Base-by-base conservation (phyloP, 2,113 vertebrate species). In the Entomyzon cyanotis region DNA sequence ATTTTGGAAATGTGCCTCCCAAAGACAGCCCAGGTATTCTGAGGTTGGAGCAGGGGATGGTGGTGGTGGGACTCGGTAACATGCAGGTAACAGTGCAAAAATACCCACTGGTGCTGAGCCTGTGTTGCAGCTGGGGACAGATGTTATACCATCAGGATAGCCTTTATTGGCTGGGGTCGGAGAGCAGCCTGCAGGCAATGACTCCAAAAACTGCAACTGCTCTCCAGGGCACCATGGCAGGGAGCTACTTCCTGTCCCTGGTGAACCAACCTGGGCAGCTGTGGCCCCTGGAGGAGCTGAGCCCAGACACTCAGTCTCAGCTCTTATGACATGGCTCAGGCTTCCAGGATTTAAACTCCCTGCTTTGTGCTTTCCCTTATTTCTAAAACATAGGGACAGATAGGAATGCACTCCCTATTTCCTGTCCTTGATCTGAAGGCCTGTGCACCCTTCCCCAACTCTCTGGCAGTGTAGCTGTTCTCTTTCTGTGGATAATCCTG, bases 51-150 rank as follows among this genome's bases (percentile, higher is more conserved):
- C 47, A 78, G 69, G 64, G 47, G 3, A 8, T 41, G 69, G 44
- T 52, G 42, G 37, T 42, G 33, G 27, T 91, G 42, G 58, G 21
- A 27, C 23, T n/a, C 35, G 41, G 25, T 24, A 46, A 35, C 0
- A 1, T 21, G 19, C 42, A 50, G 52, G 28, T 78, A n/a, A 53
- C 16, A 5, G 22, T 0, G 5, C 52, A 74, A 21, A 86, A 86
- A 56, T 31, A 39, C 16, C 13, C 4, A 4, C 23, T 0, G 0
- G n/a, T 60, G 25, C 37, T 30, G 58, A 82, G 75, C 53, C 63
- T 44, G 31, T 33, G 47, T 25, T 35, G 60, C 69, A 44, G 28
- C 56, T 87, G 65, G 31, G 56, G 30, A 55, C 21, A 49, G 67
- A 25, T 55, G 12, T 63, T 80, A 1, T 39, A 25, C 46, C 41